Evolutionary conservation across 2,113 vertebrate species (phyloP), one percentile per base, ranked within the genome.

Genomic region (Periophthalmus modestus): DNA sequence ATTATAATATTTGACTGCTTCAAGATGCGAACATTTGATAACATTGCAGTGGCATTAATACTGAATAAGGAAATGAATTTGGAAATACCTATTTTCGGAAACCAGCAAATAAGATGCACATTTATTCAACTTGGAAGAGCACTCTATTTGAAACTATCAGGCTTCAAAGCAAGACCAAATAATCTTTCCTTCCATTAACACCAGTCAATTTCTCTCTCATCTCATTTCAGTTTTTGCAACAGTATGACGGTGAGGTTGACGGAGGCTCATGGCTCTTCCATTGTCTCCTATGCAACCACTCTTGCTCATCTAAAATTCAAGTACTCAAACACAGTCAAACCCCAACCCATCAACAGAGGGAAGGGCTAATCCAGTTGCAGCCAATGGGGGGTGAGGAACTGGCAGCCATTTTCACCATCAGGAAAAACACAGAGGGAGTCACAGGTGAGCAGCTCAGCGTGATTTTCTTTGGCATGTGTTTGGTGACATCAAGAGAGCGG

Each of bases 281-380:
- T 92, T 99, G 98, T 39, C 93, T 95, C 68, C 94, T 98, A 86
- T 99, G 98, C 87, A 97, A 91, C 95, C 98, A 97, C 92, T 98
- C 97, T 84, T 98, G 96, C 89, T 97, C 95, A 88, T 97, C 97
- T 93, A 98, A 97, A 91, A 93, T 99, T 72, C 96, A 98, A 93
- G 96, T 99, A n/a, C 94, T 99, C 79, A 97, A 98, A 93, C 98
- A 99, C 33, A 96, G 96, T 85, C 96, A 97, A 85, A 97, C 96
- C 86, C 94, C 95, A 89, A 98, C 96, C 72, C 98, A 99, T 88
- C 97, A 98, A 90, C 95, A 96, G 50, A 95, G 95, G 2, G 97
- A 99, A 89, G 97, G 95, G 87, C 93, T 99, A 2, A 94, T 96
- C 11, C 96, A 97, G 88, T 93, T 98, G 58, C 96, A 98, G 91